A percentile compares a stretch with the other conserved stretches of the same genome.
These are phyloP conservation scores for Rhinoptilus africanus DNA, from an alignment of 2,113 vertebrate genomes.

Conservation along the genomic window DNA sequence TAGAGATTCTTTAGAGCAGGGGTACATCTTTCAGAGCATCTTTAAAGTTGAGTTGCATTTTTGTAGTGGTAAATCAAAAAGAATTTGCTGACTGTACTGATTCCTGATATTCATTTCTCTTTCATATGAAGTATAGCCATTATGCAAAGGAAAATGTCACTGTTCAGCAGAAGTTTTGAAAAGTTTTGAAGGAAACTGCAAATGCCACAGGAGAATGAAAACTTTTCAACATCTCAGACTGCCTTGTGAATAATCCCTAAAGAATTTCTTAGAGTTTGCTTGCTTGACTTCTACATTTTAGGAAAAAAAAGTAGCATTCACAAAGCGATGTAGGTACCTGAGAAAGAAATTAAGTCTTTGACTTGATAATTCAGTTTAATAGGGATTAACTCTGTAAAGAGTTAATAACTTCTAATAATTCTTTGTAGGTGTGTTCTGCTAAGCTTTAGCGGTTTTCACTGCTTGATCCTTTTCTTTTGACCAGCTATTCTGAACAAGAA, in stretches of 20 bases:
- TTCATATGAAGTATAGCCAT: not conserved
- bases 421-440: not conserved
- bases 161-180: not conserved
- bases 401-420: not conserved
- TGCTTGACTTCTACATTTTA: not conserved
- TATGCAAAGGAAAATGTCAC: not conserved
- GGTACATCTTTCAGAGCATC: not conserved
- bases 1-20: not conserved
- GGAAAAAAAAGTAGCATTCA: not conserved
- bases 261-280: not conserved
- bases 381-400: not conserved
- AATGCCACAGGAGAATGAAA: not conserved
- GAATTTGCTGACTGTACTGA: not conserved
- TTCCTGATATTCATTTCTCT: not conserved
- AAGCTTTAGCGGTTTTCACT: not conserved
- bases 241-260: not conserved
- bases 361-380: not conserved
- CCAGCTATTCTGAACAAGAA: not conserved
- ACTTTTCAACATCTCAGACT: not conserved
- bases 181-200: not conserved
- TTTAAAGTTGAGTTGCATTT: not conserved
- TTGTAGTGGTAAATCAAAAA: not conserved
- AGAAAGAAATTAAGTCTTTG: not conserved
- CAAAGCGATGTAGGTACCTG: not conserved
- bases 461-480: slow-evolving; percentile 12